These are phyloP conservation scores for Rattus rattus DNA, from an alignment of 2,113 vertebrate species.

Conservation along the genomic window DNA sequence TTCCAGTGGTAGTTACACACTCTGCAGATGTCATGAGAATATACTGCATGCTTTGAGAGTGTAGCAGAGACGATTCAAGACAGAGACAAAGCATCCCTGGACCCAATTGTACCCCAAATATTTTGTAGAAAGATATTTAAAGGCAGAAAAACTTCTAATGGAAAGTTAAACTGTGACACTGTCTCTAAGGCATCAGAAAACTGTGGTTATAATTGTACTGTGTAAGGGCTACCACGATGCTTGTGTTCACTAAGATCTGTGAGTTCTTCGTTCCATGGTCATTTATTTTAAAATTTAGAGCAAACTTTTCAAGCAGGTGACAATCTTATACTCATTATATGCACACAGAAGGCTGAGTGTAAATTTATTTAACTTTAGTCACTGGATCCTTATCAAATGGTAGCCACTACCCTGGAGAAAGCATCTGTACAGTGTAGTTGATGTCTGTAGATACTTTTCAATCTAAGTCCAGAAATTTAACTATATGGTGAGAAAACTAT, in stretches of 20 bases:
- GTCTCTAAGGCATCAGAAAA: constrained; percentile 14
- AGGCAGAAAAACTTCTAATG: neutral
- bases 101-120: neutral
- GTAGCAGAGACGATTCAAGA: neutral
- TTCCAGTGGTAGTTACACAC: no score
- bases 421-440: neutral
- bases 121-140: neutral
- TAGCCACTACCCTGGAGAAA: neutral
- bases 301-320: neutral
- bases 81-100: neutral
- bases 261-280: neutral
- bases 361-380: neutral
- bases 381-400: neutral
- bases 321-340: neutral
- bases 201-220: neutral
- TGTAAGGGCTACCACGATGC: neutral
- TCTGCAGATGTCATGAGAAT: neutral
- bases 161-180: neutral
- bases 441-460: neutral
- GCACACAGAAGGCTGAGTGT: neutral
- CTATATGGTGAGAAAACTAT: neutral
- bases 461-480: neutral
- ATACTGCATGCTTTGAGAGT: neutral
- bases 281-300: neutral
- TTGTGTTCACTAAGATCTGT: neutral